A percentile compares a stretch with the other conserved stretches of the same genome.
These are phyloP conservation scores for Sebastes vulpes DNA, from an alignment of 2,797 vertebrate species.

Conservation along the genomic window DNA sequence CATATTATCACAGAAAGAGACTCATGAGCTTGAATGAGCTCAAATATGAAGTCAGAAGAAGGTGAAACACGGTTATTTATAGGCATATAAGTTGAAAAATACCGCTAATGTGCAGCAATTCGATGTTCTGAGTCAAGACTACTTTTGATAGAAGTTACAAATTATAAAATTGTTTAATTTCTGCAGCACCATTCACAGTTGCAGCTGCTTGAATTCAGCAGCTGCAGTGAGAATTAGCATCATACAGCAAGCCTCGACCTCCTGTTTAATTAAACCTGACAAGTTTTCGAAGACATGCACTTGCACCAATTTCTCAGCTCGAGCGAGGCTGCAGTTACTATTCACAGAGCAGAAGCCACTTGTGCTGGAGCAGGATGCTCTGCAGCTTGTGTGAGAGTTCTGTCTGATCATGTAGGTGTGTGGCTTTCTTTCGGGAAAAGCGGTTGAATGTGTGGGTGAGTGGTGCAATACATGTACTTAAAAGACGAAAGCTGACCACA, in stretches of 20 bases:
- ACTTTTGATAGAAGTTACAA: background rate
- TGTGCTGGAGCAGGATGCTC: slow-evolving; percentile 33
- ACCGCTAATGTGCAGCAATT: background rate
- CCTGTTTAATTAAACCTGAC: slow-evolving; percentile 30
- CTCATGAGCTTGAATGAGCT: background rate
- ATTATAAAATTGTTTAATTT: background rate
- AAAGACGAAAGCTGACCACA: slow-evolving; percentile 38
- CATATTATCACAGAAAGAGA: background rate
- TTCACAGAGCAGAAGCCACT: slow-evolving; percentile 39
- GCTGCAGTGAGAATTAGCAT: slow-evolving; percentile 7
- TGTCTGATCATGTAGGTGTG: slow-evolving; percentile 69
- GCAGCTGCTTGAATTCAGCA: slow-evolving; percentile 9
- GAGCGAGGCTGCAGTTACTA: slow-evolving; percentile 12
- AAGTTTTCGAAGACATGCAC: slow-evolving; percentile 17
- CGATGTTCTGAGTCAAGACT: background rate
- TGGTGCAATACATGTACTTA: slow-evolving; percentile 52
- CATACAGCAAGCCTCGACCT: background rate
- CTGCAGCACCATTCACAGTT: background rate
- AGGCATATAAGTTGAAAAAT: background rate
- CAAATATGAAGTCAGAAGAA: slow-evolving; percentile 4
- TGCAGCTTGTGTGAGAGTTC: slow-evolving; percentile 43
- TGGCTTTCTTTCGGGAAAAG: slow-evolving; percentile 48
- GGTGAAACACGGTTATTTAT: background rate
- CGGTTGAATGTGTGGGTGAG: slow-evolving; percentile 63
- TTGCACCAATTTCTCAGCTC: background rate